Conservation (phyloP, 2,113 vertebrate genomes). For the Ceyx margarethae region DNA sequence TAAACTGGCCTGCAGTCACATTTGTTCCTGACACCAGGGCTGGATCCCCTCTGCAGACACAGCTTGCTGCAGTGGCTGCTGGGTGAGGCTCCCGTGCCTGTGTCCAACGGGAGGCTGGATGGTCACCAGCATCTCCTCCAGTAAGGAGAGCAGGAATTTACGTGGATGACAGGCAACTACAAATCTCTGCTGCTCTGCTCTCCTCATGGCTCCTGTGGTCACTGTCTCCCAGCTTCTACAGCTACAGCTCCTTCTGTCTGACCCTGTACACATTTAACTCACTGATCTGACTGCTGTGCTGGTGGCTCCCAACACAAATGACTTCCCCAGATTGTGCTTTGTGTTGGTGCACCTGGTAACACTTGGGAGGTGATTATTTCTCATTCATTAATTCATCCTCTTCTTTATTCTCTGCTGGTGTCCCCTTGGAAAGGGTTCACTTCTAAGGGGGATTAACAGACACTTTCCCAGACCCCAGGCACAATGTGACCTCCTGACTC, state of each 20-base stretch:
- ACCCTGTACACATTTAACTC: not conserved
- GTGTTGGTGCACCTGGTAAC: not conserved
- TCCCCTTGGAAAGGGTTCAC: not conserved
- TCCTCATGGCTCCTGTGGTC: not conserved
- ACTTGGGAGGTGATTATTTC: not conserved
- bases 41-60: not conserved
- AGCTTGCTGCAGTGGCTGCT: not conserved
- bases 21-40: not conserved
- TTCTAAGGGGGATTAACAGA: not conserved
- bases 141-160: not conserved
- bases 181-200: accelerated
- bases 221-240: not conserved
- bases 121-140: not conserved
- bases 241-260: accelerated
- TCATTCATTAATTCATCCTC: not conserved
- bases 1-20: not conserved
- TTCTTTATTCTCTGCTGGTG: not conserved
- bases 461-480: not conserved
- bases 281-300: not conserved
- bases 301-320: no score
- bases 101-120: not conserved
- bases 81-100: not conserved
- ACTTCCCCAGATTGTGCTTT: not conserved
- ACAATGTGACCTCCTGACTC: not conserved
- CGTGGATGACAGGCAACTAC: accelerated